Conservation (phyloP, 2,113 vertebrate species). For the Puntigrus tetrazona region DNA sequence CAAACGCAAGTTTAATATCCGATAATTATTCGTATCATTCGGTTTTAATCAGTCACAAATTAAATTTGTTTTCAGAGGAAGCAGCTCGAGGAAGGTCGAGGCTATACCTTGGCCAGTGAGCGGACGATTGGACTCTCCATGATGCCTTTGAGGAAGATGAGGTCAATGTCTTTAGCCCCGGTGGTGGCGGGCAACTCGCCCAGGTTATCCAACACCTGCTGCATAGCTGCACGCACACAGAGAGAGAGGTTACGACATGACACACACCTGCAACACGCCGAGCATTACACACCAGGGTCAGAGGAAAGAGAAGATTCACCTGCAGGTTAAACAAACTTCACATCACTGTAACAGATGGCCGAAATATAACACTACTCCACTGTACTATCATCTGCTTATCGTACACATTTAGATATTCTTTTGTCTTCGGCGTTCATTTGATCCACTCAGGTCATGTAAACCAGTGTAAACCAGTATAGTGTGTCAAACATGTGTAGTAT, state of each 20-base stretch:
- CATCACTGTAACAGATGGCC: slow-evolving; percentile 12
- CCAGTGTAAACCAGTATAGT: background rate
- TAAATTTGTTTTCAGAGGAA: background rate
- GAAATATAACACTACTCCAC: slow-evolving; percentile 6
- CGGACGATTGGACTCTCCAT: slow-evolving; percentile 97
- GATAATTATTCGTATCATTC: background rate
- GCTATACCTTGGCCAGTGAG: slow-evolving; percentile 85
- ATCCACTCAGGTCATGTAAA: background rate
- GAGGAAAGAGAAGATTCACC: background rate
- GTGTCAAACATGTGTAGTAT: background rate
- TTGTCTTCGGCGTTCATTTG: slow-evolving; percentile 26
- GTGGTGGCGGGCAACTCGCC: slow-evolving; percentile 83
- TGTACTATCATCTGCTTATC: background rate
- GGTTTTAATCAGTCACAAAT: background rate
- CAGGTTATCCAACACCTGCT: slow-evolving; percentile 92
- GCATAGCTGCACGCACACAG: slow-evolving; percentile 84
- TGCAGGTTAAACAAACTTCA: background rate
- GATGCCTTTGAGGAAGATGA: slow-evolving; percentile 97
- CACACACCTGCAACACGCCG: background rate
- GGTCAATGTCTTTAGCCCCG: slow-evolving; percentile 95
- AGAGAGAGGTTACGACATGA: slow-evolving; percentile 1
- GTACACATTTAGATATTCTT: background rate
- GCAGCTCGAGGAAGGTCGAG: background rate
- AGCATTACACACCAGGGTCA: slow-evolving; percentile 1
- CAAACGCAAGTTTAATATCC: background rate